Evolutionary conservation across 1,140 invertebrate species (phyloP).

Genomic region (Drosophila bifasciata): DNA sequence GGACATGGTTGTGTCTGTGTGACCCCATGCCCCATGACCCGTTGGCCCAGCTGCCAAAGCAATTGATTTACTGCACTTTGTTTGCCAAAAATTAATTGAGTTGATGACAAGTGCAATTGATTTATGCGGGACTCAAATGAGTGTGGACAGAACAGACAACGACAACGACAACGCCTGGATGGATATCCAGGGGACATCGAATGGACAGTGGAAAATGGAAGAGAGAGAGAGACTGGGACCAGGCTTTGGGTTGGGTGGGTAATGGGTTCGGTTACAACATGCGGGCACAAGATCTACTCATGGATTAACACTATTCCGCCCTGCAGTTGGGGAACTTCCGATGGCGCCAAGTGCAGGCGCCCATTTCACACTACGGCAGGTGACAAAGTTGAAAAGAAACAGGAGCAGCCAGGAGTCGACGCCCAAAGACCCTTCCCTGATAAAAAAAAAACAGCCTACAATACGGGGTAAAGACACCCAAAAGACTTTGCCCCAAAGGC

Average conservation of each 20-base stretch:
- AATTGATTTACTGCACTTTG: constrained; percentile 84
- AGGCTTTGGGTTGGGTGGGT: no score
- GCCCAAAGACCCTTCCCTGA: no score
- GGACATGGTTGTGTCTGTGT: background rate
- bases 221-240: no score
- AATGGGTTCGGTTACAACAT: background rate
- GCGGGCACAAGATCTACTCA: constrained; percentile 1
- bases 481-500: no score
- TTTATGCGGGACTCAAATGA: constrained; percentile 84
- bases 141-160: constrained; percentile 59
- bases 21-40: constrained; percentile 52
- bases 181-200: constrained; percentile 13
- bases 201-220: background rate
- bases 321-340: no score
- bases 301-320: no score
- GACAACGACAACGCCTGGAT: constrained; percentile 19
- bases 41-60: constrained; percentile 82
- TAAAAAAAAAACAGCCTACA: no score
- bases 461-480: no score
- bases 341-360: no score
- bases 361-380: no score
- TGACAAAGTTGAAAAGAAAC: no score
- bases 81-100: constrained; percentile 84
- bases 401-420: no score
- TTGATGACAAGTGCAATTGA: constrained; percentile 84